Conservation (phyloP, 2,888 invertebrate genomes). For the Cerastoderma edule region DNA sequence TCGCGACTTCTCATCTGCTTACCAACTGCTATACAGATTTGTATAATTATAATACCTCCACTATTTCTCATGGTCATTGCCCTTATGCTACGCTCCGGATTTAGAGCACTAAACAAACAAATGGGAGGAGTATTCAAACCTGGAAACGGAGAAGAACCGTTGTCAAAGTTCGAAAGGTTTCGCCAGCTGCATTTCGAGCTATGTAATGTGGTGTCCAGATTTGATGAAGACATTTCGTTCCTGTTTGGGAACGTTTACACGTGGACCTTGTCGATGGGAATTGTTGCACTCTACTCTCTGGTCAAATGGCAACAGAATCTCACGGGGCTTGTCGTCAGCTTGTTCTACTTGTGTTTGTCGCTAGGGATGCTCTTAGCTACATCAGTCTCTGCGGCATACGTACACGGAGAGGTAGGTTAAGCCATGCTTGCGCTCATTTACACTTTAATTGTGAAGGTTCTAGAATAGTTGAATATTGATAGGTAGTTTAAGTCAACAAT, state of each 20-base stretch:
- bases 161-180: no score
- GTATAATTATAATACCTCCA: not conserved
- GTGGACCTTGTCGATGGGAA: not conserved
- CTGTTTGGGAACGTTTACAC: not conserved
- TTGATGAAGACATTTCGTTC: not conserved
- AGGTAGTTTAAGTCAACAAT: no score
- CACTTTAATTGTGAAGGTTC: no score
- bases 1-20: not conserved
- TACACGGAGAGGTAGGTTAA: not conserved
- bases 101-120: not conserved
- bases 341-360: not conserved
- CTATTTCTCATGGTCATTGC: not conserved
- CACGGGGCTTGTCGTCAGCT: not conserved
- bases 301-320: not conserved
- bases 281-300: not conserved
- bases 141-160: not conserved
- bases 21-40: not conserved
- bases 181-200: not conserved
- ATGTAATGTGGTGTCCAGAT: not conserved
- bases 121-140: not conserved
- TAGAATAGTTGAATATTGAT: not conserved
- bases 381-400: constrained; percentile 4
- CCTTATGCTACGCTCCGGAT: not conserved
- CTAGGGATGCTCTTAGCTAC: not conserved
- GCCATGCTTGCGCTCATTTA: no score